phyloP scores from a whole-genome alignment of 2,888 invertebrate genomes.

The Tillus elongatus region DNA sequence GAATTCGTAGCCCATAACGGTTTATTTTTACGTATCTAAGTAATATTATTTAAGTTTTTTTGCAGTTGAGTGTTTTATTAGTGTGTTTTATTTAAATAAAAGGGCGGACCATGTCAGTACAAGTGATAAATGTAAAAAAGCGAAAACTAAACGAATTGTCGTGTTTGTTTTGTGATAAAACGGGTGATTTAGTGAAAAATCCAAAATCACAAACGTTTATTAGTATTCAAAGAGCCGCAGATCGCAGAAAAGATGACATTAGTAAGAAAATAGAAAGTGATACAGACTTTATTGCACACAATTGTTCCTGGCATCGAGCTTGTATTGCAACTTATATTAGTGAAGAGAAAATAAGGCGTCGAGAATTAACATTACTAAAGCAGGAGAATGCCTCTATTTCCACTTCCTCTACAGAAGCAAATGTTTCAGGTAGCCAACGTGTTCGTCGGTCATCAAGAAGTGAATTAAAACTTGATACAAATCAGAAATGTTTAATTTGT shows the following conservation, averaged over 20 bases:
- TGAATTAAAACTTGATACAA: no score
- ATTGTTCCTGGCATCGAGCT: slow-evolving; percentile 17
- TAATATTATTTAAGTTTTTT: slow-evolving; percentile 7
- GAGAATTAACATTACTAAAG: slow-evolving; percentile 17
- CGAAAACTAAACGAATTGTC: slow-evolving; percentile 13
- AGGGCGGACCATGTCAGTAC: slow-evolving; percentile 15
- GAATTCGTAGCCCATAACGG: no score
- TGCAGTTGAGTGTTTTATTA: slow-evolving; percentile 14
- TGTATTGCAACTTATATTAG: slow-evolving; percentile 17
- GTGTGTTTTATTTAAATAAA: slow-evolving; percentile 15
- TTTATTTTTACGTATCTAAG: slow-evolving; percentile 8
- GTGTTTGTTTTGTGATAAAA: slow-evolving; percentile 16
- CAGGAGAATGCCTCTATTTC: slow-evolving; percentile 12
- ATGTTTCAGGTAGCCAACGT: slow-evolving; percentile 11
- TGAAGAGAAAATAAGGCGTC: slow-evolving; percentile 16
- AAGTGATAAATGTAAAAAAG: slow-evolving; percentile 15
- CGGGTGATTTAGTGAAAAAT: slow-evolving; percentile 17
- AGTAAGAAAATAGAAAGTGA: slow-evolving; percentile 17
- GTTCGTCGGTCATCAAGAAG: slow-evolving; percentile 18
- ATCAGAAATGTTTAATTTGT: no score
- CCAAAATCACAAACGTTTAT: slow-evolving; percentile 14
- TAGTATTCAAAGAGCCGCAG: slow-evolving; percentile 17
- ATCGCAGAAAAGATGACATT: slow-evolving; percentile 17
- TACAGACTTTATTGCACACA: slow-evolving; percentile 15
- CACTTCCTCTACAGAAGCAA: slow-evolving; percentile 11